Conservation (phyloP, 2,888 invertebrate species). For the Hirtodrosophila alboralis region DNA sequence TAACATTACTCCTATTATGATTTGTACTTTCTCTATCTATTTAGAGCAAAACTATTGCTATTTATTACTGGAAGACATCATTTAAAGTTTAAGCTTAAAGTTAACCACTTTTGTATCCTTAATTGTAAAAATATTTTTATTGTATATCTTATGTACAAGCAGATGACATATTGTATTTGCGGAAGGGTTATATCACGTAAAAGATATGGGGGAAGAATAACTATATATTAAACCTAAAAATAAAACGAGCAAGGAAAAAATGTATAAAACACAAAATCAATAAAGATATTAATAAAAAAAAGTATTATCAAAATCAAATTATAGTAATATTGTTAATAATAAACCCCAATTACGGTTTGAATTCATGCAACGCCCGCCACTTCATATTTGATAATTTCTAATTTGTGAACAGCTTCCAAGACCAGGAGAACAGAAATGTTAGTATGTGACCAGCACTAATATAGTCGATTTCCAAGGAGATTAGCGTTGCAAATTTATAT, state of each 20-base stretch:
- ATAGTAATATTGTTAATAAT: background rate
- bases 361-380: no score
- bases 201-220: slow-evolving; percentile 74
- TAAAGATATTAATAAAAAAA: slow-evolving; percentile 77
- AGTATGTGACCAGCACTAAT: no score
- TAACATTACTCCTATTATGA: slow-evolving; percentile 54
- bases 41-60: slow-evolving; percentile 48
- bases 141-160: slow-evolving; percentile 67
- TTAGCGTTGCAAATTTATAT: no score
- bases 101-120: slow-evolving; percentile 75
- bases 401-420: no score
- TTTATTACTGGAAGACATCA: slow-evolving; percentile 71
- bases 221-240: slow-evolving; percentile 59
- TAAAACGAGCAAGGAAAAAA: slow-evolving; percentile 43
- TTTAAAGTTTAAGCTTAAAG: slow-evolving; percentile 62
- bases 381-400: no score
- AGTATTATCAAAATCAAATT: slow-evolving; percentile 65
- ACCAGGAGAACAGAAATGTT: no score
- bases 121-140: slow-evolving; percentile 74
- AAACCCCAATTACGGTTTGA: no score
- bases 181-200: slow-evolving; percentile 68
- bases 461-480: no score
- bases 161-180: slow-evolving; percentile 65
- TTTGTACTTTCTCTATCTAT: slow-evolving; percentile 55
- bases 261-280: slow-evolving; percentile 74